Percentiles rank a stretch among this genome's conserved stretches.
These are phyloP conservation scores for Neosilurus hyrtlii DNA, from an alignment of 2,797 vertebrate genomes.

Conservation along the genomic window DNA sequence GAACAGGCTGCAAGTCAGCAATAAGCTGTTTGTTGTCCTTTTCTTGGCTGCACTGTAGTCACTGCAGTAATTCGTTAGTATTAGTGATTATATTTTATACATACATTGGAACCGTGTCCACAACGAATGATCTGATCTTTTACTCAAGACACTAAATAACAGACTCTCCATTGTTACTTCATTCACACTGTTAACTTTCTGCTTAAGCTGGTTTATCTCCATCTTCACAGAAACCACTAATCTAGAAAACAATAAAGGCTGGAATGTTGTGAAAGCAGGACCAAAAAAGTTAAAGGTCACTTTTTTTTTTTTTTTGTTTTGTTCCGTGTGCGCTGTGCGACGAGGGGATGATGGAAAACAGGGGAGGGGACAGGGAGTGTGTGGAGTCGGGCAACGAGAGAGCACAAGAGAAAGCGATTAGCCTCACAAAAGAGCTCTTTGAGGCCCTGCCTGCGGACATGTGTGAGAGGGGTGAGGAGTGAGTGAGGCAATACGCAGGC, in stretches of 20 bases:
- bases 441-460: conserved; percentile 5
- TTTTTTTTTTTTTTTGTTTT: conserved; percentile 24
- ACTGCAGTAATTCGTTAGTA: background rate
- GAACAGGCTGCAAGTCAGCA: background rate
- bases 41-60: background rate
- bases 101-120: too few relatives aligned
- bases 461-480: background rate
- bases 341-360: background rate
- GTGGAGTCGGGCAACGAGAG: background rate
- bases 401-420: conserved; percentile 10
- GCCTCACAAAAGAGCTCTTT: conserved; percentile 31
- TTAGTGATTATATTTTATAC: background rate
- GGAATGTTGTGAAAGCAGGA: conserved; percentile 38
- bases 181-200: background rate
- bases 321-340: background rate
- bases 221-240: background rate
- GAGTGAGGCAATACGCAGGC: background rate
- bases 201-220: background rate
- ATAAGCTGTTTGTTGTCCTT: background rate
- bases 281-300: conserved; percentile 24
- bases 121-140: background rate
- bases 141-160: background rate
- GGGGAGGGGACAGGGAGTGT: conserved; percentile 1
- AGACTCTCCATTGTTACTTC: background rate
- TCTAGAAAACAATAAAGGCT: background rate